Conservation (phyloP, 2,888 invertebrate genomes). For the Chrysodeixis includens region DNA sequence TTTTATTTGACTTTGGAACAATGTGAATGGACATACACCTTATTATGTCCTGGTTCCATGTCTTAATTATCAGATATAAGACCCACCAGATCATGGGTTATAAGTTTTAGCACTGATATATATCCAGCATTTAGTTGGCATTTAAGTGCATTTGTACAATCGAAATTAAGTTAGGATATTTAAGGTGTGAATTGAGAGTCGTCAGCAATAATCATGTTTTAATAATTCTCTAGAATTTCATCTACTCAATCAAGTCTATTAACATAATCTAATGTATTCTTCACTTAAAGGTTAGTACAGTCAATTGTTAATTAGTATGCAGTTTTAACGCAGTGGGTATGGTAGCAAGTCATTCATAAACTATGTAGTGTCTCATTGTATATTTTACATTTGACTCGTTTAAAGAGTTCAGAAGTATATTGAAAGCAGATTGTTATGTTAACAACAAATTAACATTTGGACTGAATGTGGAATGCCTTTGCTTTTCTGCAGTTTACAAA, state of each 20-base stretch:
- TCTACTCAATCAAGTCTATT: conserved; percentile 5
- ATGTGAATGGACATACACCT: neutral
- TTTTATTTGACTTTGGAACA: neutral
- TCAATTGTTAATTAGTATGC: conserved; percentile 28
- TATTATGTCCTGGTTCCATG: neutral
- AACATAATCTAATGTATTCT: neutral
- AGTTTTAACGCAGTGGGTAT: conserved; percentile 34
- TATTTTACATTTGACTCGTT: conserved; percentile 33
- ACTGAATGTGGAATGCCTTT: conserved; percentile 25
- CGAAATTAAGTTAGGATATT: conserved; percentile 43
- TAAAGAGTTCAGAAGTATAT: conserved; percentile 30
- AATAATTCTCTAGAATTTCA: conserved; percentile 22
- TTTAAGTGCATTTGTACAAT: conserved; percentile 40
- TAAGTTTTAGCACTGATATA: conserved; percentile 21
- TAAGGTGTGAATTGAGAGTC: conserved; percentile 46
- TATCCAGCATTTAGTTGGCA: conserved; percentile 44
- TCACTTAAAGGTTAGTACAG: conserved; percentile 30
- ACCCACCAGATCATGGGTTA: neutral
- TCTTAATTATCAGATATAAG: neutral
- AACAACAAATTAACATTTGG: conserved; percentile 12
- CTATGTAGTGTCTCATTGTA: conserved; percentile 59
- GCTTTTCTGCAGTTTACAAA: neutral
- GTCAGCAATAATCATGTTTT: conserved; percentile 40
- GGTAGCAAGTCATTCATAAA: conserved; percentile 39
- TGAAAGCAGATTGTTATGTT: conserved; percentile 27